Conservation (phyloP, 2,888 invertebrate genomes). For the Anoncus sp. region DNA sequence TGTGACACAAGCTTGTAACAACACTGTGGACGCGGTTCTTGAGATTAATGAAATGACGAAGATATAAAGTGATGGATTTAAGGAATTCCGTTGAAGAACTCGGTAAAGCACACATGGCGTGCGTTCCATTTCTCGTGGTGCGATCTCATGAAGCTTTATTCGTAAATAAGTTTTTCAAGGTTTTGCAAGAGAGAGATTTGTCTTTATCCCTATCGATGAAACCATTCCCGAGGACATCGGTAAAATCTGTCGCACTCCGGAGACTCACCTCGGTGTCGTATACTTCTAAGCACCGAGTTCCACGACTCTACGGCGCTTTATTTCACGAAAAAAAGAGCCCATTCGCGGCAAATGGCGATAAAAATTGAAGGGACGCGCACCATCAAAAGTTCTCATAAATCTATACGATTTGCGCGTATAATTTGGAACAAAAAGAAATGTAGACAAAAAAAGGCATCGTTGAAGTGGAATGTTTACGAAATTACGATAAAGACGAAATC, state of each 20-base stretch:
- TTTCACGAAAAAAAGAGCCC: background rate
- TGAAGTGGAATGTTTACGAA: background rate
- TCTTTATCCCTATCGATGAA: slow-evolving; percentile 41
- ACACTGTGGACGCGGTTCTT: no score
- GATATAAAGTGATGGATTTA: background rate
- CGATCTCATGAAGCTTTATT: slow-evolving; percentile 38
- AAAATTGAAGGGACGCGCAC: slow-evolving; percentile 1
- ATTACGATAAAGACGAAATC: background rate
- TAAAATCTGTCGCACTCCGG: slow-evolving; percentile 54
- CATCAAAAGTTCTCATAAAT: slow-evolving; percentile 17
- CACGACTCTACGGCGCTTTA: background rate
- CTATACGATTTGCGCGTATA: background rate
- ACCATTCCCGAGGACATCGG: slow-evolving; percentile 46
- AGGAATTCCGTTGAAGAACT: slow-evolving; percentile 6
- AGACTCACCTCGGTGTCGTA: slow-evolving; percentile 51
- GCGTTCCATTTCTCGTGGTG: background rate
- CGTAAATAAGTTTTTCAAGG: no score
- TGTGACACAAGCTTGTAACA: no score
- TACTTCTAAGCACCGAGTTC: slow-evolving; percentile 22
- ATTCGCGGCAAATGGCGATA: slow-evolving; percentile 1
- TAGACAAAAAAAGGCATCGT: background rate
- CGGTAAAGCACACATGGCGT: background rate
- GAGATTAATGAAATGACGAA: background rate
- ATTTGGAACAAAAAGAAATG: background rate
- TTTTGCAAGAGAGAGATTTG: slow-evolving; percentile 37